A percentile compares a stretch with the other conserved stretches of the same genome.
Conservation (phyloP, 2,888 invertebrate genomes). For the Rhamphomyia laevipes region DNA sequence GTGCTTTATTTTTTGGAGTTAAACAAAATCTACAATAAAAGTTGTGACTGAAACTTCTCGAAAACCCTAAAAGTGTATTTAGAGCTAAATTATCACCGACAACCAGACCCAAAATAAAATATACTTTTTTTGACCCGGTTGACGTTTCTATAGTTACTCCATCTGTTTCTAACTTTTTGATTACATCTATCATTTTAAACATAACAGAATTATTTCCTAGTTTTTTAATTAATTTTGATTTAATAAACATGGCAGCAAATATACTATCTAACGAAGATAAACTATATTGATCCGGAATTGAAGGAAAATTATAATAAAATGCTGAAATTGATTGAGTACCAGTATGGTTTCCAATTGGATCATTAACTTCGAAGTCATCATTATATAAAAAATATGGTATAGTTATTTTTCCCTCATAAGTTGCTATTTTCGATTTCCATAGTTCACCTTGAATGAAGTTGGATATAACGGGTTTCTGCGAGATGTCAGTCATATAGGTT, state of each 20-base stretch:
- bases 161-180: slow-evolving; percentile 5
- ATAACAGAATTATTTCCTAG: slow-evolving; percentile 8
- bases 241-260: not conserved
- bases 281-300: not conserved
- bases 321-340: not conserved
- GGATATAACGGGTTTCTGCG: not conserved
- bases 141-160: slow-evolving; percentile 2
- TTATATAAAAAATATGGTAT: not conserved
- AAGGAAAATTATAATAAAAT: not conserved
- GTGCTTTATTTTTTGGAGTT: not conserved
- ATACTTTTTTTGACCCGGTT: slow-evolving; percentile 1
- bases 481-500: not conserved
- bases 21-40: slow-evolving; percentile 11
- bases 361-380: not conserved
- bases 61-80: slow-evolving; percentile 7
- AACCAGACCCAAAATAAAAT: slow-evolving; percentile 8
- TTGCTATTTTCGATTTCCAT: not conserved
- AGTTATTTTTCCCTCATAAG: not conserved
- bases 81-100: slow-evolving; percentile 11
- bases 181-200: slow-evolving; percentile 5
- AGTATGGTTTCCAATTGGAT: not conserved
- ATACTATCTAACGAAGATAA: not conserved
- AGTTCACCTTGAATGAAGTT: not conserved
- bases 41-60: slow-evolving; percentile 6
- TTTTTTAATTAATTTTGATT: slow-evolving; percentile 2